Evolutionary conservation across 2,888 invertebrate species (phyloP).

Genomic region (Liodrosophila aerea): DNA sequence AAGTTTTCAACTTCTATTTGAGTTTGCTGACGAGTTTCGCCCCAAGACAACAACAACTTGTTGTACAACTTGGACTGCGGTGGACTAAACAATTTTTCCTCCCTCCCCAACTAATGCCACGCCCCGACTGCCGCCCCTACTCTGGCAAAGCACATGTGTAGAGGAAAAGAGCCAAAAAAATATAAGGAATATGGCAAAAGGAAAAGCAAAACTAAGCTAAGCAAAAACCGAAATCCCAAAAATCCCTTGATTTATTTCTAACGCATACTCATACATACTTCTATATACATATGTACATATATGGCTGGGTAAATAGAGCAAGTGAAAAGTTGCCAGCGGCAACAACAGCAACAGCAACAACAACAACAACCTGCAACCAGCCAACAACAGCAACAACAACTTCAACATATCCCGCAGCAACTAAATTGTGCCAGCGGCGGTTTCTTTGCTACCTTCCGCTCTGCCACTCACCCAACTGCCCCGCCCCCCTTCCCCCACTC

Average conservation of each 20-base stretch:
- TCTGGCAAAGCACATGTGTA: constrained; percentile 32
- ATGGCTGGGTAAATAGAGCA: constrained; percentile 69
- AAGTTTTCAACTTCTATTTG: constrained; percentile 63
- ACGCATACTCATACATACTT: constrained; percentile 48
- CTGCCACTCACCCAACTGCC: neutral
- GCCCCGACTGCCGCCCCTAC: constrained; percentile 10
- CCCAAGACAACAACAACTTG: constrained; percentile 59
- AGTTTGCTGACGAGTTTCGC: constrained; percentile 41
- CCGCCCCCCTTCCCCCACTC: neutral
- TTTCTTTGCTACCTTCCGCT: constrained; percentile 50
- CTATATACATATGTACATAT: constrained; percentile 1
- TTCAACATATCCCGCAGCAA: constrained; percentile 69
- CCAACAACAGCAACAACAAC: constrained; percentile 35
- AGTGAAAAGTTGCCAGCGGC: constrained; percentile 53
- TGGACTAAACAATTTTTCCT: constrained; percentile 68
- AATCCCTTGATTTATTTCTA: constrained; percentile 78
- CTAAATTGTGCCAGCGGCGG: constrained; percentile 73
- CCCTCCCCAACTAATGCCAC: constrained; percentile 70
- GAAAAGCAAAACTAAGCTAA: constrained; percentile 42
- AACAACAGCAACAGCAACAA: constrained; percentile 20
- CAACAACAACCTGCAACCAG: constrained; percentile 14
- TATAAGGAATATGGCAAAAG: constrained; percentile 9
- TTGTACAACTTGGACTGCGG: constrained; percentile 65
- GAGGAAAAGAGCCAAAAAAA: constrained; percentile 14
- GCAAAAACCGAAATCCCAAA: constrained; percentile 69